Percentiles rank a stretch among this genome's conserved stretches.
phyloP scores from a whole-genome alignment of 2,797 vertebrate genomes.

The Syngnathus acus region DNA sequence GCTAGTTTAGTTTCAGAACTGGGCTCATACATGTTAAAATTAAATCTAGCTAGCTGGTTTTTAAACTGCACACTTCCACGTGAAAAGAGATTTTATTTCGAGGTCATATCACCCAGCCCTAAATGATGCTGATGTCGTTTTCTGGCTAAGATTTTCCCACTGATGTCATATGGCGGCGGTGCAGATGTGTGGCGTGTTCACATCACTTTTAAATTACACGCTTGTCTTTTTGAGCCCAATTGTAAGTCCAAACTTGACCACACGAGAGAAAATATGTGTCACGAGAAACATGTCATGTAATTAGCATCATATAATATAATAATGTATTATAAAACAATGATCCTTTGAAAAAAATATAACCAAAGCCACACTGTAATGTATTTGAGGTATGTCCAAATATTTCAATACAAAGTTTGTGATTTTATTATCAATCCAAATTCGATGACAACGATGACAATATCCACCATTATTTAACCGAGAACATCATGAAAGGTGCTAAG shows the following conservation, averaged over 20 bases:
- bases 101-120: slow-evolving; percentile 1
- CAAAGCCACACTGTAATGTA: too few relatives aligned
- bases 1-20: not conserved
- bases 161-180: not conserved
- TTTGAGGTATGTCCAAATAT: too few relatives aligned
- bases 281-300: not conserved
- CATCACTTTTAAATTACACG: not conserved
- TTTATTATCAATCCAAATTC: too few relatives aligned
- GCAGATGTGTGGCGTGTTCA: not conserved
- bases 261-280: not conserved
- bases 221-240: not conserved
- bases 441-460: too few relatives aligned
- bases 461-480: too few relatives aligned
- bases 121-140: not conserved
- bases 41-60: not conserved
- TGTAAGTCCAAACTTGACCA: not conserved
- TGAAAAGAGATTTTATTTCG: not conserved
- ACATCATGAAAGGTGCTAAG: too few relatives aligned
- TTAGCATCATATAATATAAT: not conserved
- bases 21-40: not conserved
- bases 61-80: not conserved
- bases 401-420: too few relatives aligned
- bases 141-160: not conserved
- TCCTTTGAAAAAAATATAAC: too few relatives aligned
- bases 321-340: not conserved